These are phyloP conservation scores for Amphipyra berbera DNA, from an alignment of 2,888 invertebrate species.

Conservation along the genomic window DNA sequence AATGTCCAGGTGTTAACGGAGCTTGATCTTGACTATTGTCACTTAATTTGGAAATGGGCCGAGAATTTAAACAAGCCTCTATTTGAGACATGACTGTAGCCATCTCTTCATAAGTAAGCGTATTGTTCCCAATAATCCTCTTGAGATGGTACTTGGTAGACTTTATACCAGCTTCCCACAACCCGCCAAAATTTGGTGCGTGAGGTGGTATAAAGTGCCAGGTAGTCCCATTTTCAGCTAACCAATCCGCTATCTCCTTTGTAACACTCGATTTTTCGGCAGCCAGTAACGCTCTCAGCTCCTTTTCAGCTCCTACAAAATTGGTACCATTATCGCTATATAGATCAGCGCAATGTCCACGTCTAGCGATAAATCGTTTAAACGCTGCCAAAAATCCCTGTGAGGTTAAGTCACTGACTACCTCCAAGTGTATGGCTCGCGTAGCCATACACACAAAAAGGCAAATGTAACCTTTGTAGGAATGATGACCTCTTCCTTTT, in stretches of 20 bases:
- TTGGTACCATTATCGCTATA: slow-evolving; percentile 7
- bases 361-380: not conserved
- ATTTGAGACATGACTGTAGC: slow-evolving; percentile 15
- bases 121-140: not conserved
- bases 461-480: too few relatives aligned
- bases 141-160: slow-evolving; percentile 1
- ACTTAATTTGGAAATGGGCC: slow-evolving; percentile 9
- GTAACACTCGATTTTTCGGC: not conserved
- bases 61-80: slow-evolving; percentile 31
- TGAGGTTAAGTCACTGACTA: too few relatives aligned
- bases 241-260: not conserved
- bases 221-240: slow-evolving; percentile 18
- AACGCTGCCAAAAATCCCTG: too few relatives aligned
- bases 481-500: too few relatives aligned
- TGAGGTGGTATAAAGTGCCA: slow-evolving; percentile 33
- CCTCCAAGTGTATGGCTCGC: too few relatives aligned
- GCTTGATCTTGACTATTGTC: slow-evolving; percentile 8
- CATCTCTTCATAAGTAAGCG: slow-evolving; percentile 24
- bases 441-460: too few relatives aligned
- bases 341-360: not conserved
- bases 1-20: slow-evolving; percentile 57
- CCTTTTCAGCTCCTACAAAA: slow-evolving; percentile 7
- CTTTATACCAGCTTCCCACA: slow-evolving; percentile 5
- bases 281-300: not conserved
- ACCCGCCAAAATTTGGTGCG: slow-evolving; percentile 18